These are phyloP conservation scores for Mandrillus leucophaeus DNA, from an alignment of 2,113 vertebrate genomes.

Conservation along the genomic window DNA sequence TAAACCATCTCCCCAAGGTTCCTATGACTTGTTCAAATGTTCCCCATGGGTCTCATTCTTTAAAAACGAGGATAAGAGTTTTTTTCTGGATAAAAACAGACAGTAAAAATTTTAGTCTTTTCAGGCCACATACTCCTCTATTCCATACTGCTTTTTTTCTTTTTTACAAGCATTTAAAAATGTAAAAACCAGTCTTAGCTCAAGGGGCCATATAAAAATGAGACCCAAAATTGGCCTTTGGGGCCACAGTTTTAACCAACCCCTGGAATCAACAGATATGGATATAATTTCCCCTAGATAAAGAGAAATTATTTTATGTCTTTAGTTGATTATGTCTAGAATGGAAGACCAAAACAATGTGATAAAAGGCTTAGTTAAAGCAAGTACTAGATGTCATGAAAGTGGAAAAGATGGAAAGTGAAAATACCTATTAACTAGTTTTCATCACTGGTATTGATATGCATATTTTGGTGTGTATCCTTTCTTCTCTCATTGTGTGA, in stretches of 20 bases:
- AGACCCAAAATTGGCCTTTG: neutral
- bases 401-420: neutral
- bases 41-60: neutral
- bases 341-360: neutral
- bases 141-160: neutral
- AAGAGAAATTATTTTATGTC: neutral
- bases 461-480: neutral
- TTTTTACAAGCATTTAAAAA: neutral
- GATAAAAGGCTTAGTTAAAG: neutral
- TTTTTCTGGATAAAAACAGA: neutral
- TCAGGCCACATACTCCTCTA: neutral
- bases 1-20: neutral
- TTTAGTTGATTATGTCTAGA: neutral
- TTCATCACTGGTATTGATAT: neutral
- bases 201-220: neutral
- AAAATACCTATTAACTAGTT: neutral
- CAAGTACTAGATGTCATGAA: neutral
- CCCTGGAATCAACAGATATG: neutral
- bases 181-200: neutral
- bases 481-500: neutral
- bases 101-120: neutral
- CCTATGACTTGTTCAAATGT: neutral
- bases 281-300: neutral
- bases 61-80: constrained; percentile 5
- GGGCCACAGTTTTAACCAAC: neutral